Evolutionary conservation across 2,888 invertebrate genomes (phyloP).

Genomic region (Hermodice carunculata): DNA sequence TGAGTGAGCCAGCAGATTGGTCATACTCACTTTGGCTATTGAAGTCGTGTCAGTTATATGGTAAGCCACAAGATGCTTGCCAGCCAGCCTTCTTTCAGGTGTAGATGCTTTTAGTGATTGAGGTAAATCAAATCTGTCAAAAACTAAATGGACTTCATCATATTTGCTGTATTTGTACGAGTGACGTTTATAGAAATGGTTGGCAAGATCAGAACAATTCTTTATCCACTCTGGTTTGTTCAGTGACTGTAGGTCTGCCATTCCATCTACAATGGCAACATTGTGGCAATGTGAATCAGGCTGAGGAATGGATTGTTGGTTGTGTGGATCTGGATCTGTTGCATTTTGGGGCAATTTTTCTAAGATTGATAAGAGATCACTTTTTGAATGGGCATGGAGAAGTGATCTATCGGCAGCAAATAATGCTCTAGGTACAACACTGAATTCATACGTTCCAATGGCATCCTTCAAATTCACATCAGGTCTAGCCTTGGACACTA

Average conservation of each 20-base stretch:
- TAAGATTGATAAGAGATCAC: not conserved
- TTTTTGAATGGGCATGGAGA: not conserved
- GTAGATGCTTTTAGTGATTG: too few relatives aligned
- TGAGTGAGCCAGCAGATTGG: not conserved
- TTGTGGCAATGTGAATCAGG: not conserved
- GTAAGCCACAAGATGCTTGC: slow-evolving; percentile 1
- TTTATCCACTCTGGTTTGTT: slow-evolving; percentile 4
- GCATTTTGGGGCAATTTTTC: not conserved
- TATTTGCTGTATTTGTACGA: not conserved
- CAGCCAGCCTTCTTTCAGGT: too few relatives aligned
- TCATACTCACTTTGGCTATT: not conserved
- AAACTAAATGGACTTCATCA: not conserved
- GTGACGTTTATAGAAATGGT: not conserved
- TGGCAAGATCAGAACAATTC: slow-evolving; percentile 1
- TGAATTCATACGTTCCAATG: not conserved
- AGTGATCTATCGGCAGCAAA: not conserved
- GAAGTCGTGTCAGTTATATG: not conserved
- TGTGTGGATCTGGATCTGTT: not conserved
- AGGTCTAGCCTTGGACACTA: not conserved
- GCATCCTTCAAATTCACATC: not conserved
- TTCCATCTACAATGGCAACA: not conserved
- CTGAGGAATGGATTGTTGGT: not conserved
- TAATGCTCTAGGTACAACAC: not conserved
- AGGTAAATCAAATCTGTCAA: too few relatives aligned
- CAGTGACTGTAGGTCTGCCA: not conserved